These are phyloP conservation scores for Drosophila orena DNA, from an alignment of 1,140 invertebrate species.

Conservation along the genomic window DNA sequence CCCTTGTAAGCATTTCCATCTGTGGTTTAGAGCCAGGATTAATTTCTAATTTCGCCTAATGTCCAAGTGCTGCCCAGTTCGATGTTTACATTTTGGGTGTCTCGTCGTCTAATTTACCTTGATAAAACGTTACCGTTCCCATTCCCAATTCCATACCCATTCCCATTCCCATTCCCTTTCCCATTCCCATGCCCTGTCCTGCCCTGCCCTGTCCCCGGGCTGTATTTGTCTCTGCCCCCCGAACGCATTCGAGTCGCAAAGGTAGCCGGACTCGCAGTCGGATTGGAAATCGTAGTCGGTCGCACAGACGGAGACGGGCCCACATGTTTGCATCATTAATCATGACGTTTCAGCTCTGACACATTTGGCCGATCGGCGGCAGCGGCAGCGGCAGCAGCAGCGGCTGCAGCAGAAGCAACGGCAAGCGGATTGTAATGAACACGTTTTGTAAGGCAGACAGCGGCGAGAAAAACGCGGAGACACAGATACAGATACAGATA, in stretches of 20 bases:
- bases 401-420: slow-evolving; percentile 48
- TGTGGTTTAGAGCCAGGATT: slow-evolving; percentile 49
- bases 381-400: slow-evolving; percentile 51
- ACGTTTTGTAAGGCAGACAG: slow-evolving; percentile 58
- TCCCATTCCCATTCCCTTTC: slow-evolving; percentile 30
- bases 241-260: slow-evolving; percentile 41
- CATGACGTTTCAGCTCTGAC: slow-evolving; percentile 83
- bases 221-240: slow-evolving; percentile 56
- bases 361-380: slow-evolving; percentile 81
- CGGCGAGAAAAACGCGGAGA: slow-evolving; percentile 45
- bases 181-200: slow-evolving; percentile 42
- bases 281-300: slow-evolving; percentile 27
- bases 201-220: slow-evolving; percentile 53
- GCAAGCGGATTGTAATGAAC: slow-evolving; percentile 64
- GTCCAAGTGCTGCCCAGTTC: slow-evolving; percentile 44
- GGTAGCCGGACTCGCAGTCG: slow-evolving; percentile 35
- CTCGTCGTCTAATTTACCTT: slow-evolving; percentile 62
- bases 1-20: slow-evolving; percentile 34
- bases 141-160: slow-evolving; percentile 35
- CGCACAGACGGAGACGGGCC: slow-evolving; percentile 54
- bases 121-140: slow-evolving; percentile 57
- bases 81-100: slow-evolving; percentile 52
- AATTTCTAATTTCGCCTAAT: slow-evolving; percentile 63
- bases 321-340: slow-evolving; percentile 83
- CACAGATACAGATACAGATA: slow-evolving; percentile 28